Conservation (phyloP, 2,888 invertebrate species). For the Thera obeliscata region DNA sequence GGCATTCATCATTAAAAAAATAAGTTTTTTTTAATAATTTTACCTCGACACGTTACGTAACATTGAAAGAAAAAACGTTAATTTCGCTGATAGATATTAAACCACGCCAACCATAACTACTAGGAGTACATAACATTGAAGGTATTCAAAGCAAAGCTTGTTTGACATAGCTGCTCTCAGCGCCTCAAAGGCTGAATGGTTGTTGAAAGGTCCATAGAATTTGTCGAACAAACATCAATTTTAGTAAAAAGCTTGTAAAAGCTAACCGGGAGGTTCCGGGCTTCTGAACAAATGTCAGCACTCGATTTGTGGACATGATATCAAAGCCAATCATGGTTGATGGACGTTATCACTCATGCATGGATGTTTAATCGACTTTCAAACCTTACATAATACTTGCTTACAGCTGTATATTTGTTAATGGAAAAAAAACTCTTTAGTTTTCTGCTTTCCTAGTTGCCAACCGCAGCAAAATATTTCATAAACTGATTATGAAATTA, state of each 20-base stretch:
- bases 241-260: constrained; percentile 9
- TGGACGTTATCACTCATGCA: background rate
- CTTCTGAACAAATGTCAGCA: constrained; percentile 14
- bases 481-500: constrained; percentile 9
- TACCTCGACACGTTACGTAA: no score
- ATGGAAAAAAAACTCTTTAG: no score
- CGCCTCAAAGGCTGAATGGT: constrained; percentile 17
- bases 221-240: constrained; percentile 21
- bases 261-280: constrained; percentile 2
- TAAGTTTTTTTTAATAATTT: no score
- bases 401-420: no score
- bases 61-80: background rate
- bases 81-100: background rate
- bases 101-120: background rate
- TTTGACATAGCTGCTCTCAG: constrained; percentile 11
- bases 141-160: constrained; percentile 11
- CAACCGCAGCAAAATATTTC: constrained; percentile 6
- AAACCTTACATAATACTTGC: background rate
- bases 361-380: background rate
- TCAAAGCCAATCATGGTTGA: constrained; percentile 15
- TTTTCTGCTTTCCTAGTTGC: background rate
- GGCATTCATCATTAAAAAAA: no score
- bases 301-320: constrained; percentile 4
- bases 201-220: constrained; percentile 21
- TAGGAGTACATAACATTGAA: constrained; percentile 8